Conservation (phyloP, 2,888 invertebrate genomes). For the Schrankia costaestrigalis region DNA sequence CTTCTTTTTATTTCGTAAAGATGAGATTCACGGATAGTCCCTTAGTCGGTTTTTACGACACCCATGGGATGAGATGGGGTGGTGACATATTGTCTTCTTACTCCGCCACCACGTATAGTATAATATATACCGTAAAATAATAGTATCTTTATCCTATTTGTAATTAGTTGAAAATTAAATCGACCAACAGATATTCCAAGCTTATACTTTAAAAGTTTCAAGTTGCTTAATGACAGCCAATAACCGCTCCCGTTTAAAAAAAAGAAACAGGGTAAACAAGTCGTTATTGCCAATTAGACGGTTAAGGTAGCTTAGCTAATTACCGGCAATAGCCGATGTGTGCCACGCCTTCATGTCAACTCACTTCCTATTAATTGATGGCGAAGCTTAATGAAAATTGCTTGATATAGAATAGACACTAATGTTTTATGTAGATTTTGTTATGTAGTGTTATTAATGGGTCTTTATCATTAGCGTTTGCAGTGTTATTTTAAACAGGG, state of each 20-base stretch:
- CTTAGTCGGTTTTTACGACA: too few relatives aligned
- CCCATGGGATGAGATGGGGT: too few relatives aligned
- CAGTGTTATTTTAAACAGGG: too few relatives aligned
- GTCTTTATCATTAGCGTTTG: background rate
- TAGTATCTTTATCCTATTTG: too few relatives aligned
- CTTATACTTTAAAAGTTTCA: constrained; percentile 3
- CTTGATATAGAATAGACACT: constrained; percentile 25
- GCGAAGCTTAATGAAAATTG: constrained; percentile 59
- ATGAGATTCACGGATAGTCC: too few relatives aligned
- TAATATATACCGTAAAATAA: too few relatives aligned
- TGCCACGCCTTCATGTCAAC: constrained; percentile 57
- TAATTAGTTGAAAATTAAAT: too few relatives aligned
- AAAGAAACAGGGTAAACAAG: constrained; percentile 34
- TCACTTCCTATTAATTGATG: constrained; percentile 67
- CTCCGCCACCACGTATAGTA: too few relatives aligned
- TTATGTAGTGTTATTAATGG: constrained; percentile 3
- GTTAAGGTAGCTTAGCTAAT: constrained; percentile 42
- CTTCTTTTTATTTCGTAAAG: too few relatives aligned
- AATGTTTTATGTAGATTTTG: constrained; percentile 4
- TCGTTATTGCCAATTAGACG: constrained; percentile 38
- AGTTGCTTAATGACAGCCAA: constrained; percentile 20
- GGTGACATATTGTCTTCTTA: too few relatives aligned
- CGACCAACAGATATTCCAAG: too few relatives aligned
- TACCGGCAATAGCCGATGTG: constrained; percentile 42
- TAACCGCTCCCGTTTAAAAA: constrained; percentile 24